Evolutionary conservation across 2,797 vertebrate species (phyloP).

Genomic region (Rachycentron canadum): DNA sequence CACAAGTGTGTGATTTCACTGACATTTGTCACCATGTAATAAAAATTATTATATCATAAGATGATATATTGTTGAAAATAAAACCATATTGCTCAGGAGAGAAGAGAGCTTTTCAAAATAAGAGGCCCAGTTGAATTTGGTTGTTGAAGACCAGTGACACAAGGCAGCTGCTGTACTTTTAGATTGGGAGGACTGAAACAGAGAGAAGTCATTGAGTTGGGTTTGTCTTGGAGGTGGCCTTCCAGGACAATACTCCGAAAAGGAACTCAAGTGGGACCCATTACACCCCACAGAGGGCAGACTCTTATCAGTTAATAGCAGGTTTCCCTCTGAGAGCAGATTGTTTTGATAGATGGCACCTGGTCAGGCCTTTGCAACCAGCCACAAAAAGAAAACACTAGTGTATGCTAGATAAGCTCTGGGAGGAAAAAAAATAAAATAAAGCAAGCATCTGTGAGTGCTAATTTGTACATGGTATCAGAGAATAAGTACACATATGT

Average conservation of each 20-base stretch:
- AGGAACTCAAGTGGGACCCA: constrained; percentile 84
- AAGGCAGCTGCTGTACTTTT: constrained; percentile 16
- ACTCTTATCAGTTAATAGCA: constrained; percentile 87
- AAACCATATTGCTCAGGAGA: not conserved
- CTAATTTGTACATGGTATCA: constrained; percentile 44
- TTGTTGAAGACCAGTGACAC: not conserved
- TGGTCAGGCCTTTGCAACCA: constrained; percentile 74
- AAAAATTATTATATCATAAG: not conserved
- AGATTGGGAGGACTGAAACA: constrained; percentile 20
- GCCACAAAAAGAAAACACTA: constrained; percentile 46
- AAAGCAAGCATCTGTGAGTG: constrained; percentile 23
- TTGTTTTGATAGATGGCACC: constrained; percentile 87
- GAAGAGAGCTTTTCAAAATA: not conserved
- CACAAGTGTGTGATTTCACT: not conserved
- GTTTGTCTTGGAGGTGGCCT: constrained; percentile 71
- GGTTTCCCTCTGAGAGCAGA: constrained; percentile 83
- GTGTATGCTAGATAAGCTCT: constrained; percentile 73
- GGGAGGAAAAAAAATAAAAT: not conserved
- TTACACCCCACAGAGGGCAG: constrained; percentile 78
- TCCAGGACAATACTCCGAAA: constrained; percentile 72
- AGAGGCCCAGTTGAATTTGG: not conserved
- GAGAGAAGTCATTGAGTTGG: constrained; percentile 47
- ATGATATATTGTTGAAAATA: not conserved
- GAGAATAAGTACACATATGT: constrained; percentile 9
- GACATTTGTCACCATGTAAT: not conserved